Evolutionary conservation across 1,140 invertebrate species (phyloP), one percentile per base, ranked within the genome.

Genomic region (Thrips palmi): DNA sequence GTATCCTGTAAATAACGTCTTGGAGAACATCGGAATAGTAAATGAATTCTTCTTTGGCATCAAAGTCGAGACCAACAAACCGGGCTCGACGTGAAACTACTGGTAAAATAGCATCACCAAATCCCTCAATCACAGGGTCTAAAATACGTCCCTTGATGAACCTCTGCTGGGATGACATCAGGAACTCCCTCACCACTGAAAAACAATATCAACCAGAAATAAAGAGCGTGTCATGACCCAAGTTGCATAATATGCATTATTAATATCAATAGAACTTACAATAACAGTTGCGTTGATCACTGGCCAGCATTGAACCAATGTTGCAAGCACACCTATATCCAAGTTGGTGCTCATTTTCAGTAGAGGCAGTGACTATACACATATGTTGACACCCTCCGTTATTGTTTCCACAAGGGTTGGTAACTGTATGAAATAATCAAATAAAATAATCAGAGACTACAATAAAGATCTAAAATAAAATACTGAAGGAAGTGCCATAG

Each of bases 11-110:
- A 45, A 97, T 96, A 0, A 94, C 88, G 55, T 93, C 86, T 59
- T 93, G 81, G n/a, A 92, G 66, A 1, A 96, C 91, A 53, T 97
- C 92, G 1, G 89, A 94, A 59, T 92, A 96, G 52, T 94, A 97
- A 39, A 97, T 92, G 47, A 86, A 82, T 46, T 89, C 72, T 46
- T 92, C 81, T 40, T 77, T 67, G 0, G 85, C 76, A 57, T 96
- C 89, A 53, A 92, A 97, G 54, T 98, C 94, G 14, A 97, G 58
- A n/a, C 91, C 92, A 3, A 97, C 92, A 55, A 96, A 94, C 49
- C 91, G 67, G 0, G 91, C 92, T 18, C 88, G 68, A 28, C 84
- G 62, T 0, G 88, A 92, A 0, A 92, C 87, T 1, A 87, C 80
- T 0, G 84, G 84, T 7, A 84, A 52, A 12, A 97, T 96, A 2